These are phyloP conservation scores for Drosophila grimshawi DNA, from an alignment of 1,140 invertebrate genomes.

Conservation along the genomic window DNA sequence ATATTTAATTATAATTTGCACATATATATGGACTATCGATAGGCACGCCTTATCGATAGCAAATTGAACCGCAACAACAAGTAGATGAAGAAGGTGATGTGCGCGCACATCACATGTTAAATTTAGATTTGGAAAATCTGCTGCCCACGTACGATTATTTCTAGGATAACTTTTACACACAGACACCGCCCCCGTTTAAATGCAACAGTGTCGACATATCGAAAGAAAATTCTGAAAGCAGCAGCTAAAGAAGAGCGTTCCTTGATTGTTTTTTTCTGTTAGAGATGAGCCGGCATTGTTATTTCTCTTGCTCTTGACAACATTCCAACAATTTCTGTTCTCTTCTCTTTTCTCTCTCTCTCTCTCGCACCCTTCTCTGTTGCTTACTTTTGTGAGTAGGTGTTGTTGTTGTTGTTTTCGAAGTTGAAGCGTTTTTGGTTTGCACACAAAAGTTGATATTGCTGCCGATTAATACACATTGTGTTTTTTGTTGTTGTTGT, in stretches of 20 bases:
- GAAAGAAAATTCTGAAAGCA: constrained; percentile 24
- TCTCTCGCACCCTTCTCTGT: constrained; percentile 13
- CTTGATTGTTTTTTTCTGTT: constrained; percentile 49
- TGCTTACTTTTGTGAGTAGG: constrained; percentile 41
- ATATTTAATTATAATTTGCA: constrained; percentile 14
- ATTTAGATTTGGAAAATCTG: constrained; percentile 57
- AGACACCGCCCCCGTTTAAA: constrained; percentile 51
- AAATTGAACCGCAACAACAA: constrained; percentile 15
- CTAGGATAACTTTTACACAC: constrained; percentile 66
- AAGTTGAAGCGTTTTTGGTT: constrained; percentile 31
- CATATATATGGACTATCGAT: constrained; percentile 27
- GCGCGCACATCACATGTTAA: constrained; percentile 56
- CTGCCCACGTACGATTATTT: constrained; percentile 45
- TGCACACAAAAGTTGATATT: constrained; percentile 44
- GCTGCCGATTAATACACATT: constrained; percentile 24
- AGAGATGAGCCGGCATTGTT: constrained; percentile 54
- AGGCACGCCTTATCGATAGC: constrained; percentile 36
- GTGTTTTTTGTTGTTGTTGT: constrained; percentile 38
- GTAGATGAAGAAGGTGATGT: constrained; percentile 4
- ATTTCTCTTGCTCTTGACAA: constrained; percentile 36
- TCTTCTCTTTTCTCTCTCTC: constrained; percentile 13
- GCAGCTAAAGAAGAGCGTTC: constrained; percentile 52
- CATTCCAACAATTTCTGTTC: constrained; percentile 68
- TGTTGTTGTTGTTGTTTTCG: constrained; percentile 11
- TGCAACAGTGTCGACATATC: constrained; percentile 63